Evolutionary conservation across 2,797 vertebrate genomes (phyloP).

Genomic region (Notoglanidium macrostoma): DNA sequence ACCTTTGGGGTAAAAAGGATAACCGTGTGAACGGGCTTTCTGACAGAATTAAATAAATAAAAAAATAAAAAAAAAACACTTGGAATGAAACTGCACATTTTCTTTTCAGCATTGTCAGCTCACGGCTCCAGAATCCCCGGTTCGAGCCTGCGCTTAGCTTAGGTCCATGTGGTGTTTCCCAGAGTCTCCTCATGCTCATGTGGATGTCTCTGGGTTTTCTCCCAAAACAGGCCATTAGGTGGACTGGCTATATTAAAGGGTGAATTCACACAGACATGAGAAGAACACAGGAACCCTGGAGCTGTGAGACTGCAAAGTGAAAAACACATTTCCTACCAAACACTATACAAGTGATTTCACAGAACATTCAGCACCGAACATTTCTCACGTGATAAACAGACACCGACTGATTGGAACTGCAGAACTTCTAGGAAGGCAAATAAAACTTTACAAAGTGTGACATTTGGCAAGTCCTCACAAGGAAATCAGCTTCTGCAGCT

Average conservation of each 20-base stretch:
- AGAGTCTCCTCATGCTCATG: background rate
- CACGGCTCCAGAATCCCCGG: background rate
- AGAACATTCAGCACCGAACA: background rate
- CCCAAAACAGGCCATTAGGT: background rate
- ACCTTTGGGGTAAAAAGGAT: background rate
- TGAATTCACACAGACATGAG: background rate
- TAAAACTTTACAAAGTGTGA: background rate
- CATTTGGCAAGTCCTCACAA: no score
- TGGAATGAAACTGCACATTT: background rate
- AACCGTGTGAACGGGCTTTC: background rate
- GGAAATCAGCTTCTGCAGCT: no score
- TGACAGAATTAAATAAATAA: background rate
- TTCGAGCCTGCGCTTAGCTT: background rate
- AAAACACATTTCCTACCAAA: background rate
- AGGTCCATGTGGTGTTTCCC: background rate
- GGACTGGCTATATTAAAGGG: background rate
- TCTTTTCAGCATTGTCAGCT: background rate
- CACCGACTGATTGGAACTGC: background rate
- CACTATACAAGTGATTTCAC: background rate
- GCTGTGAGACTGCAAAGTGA: background rate
- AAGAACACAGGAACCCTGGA: background rate
- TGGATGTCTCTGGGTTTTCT: background rate
- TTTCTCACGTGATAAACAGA: background rate
- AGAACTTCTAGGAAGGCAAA: background rate
- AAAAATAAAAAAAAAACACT: background rate